Percentiles rank a stretch among this genome's conserved stretches.
These are phyloP conservation scores for Chymomyza caudatula DNA, from an alignment of 2,888 invertebrate genomes.

Conservation along the genomic window DNA sequence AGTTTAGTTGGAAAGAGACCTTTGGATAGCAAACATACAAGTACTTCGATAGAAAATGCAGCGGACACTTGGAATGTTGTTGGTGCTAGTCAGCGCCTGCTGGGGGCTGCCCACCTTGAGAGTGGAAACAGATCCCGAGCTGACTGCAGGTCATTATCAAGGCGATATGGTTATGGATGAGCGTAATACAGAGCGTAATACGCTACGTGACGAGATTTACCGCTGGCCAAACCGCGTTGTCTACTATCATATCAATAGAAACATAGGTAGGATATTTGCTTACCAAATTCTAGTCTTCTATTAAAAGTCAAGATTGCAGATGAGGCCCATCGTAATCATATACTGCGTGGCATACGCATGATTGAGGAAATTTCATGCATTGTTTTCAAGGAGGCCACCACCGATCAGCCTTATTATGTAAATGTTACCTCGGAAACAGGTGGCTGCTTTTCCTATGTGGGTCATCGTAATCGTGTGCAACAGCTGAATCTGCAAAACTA, in stretches of 20 bases:
- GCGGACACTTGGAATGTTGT: background rate
- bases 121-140: slow-evolving; percentile 82
- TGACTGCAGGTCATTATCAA: slow-evolving; percentile 85
- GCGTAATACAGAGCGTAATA: slow-evolving; percentile 78
- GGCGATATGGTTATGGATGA: slow-evolving; percentile 85
- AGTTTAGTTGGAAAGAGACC: background rate
- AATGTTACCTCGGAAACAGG: slow-evolving; percentile 70
- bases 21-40: background rate
- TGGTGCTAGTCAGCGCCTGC: background rate
- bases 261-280: slow-evolving; percentile 42
- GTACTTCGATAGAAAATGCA: background rate
- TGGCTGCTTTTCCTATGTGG: slow-evolving; percentile 89
- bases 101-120: slow-evolving; percentile 23
- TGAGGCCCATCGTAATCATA: slow-evolving; percentile 80
- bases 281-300: too few species aligned
- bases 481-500: slow-evolving; percentile 66
- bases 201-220: slow-evolving; percentile 79
- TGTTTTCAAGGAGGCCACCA: slow-evolving; percentile 82
- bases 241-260: slow-evolving; percentile 79
- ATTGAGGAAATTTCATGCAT: slow-evolving; percentile 87
- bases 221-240: slow-evolving; percentile 84
- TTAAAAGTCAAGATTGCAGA: slow-evolving; percentile 44
- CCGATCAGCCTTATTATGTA: slow-evolving; percentile 63
- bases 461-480: slow-evolving; percentile 79
- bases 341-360: slow-evolving; percentile 84